Evolutionary conservation across 2,888 invertebrate species (phyloP).

Genomic region (Volucella inflata): DNA sequence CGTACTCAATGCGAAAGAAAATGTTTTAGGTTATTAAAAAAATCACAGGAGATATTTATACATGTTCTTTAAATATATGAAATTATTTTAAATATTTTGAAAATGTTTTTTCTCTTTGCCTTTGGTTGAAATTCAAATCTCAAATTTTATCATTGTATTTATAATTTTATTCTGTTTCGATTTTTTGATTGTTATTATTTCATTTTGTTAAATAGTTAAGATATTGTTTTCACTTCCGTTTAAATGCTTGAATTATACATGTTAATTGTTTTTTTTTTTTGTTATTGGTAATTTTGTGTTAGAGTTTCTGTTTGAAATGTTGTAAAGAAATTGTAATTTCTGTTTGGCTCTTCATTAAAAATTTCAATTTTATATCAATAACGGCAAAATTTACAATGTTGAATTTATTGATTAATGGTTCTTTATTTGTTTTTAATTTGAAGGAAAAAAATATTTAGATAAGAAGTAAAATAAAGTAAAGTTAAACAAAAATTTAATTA

Average conservation of each 20-base stretch:
- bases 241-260: slow-evolving; percentile 58
- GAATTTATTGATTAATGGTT: neutral
- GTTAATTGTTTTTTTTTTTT: slow-evolving; percentile 37
- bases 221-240: slow-evolving; percentile 57
- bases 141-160: slow-evolving; percentile 41
- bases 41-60: neutral
- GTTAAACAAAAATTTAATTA: slow-evolving; percentile 31
- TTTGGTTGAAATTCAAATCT: slow-evolving; percentile 45
- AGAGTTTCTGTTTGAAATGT: slow-evolving; percentile 54
- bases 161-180: slow-evolving; percentile 26
- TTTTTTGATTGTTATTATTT: slow-evolving; percentile 42
- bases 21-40: too few relatives aligned
- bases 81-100: slow-evolving; percentile 26
- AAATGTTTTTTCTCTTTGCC: slow-evolving; percentile 30
- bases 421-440: slow-evolving; percentile 14
- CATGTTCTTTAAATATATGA: neutral
- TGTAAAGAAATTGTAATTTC: slow-evolving; percentile 57
- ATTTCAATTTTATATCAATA: slow-evolving; percentile 34
- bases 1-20: too few relatives aligned
- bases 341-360: slow-evolving; percentile 34
- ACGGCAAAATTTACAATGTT: slow-evolving; percentile 49
- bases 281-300: slow-evolving; percentile 51
- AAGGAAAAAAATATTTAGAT: slow-evolving; percentile 28
- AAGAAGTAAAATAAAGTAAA: slow-evolving; percentile 28
- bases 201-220: neutral